Evolutionary conservation across 2,797 vertebrate species (phyloP), one percentile per base, ranked within the genome.

Genomic region (Leontocebus nigricollis): DNA sequence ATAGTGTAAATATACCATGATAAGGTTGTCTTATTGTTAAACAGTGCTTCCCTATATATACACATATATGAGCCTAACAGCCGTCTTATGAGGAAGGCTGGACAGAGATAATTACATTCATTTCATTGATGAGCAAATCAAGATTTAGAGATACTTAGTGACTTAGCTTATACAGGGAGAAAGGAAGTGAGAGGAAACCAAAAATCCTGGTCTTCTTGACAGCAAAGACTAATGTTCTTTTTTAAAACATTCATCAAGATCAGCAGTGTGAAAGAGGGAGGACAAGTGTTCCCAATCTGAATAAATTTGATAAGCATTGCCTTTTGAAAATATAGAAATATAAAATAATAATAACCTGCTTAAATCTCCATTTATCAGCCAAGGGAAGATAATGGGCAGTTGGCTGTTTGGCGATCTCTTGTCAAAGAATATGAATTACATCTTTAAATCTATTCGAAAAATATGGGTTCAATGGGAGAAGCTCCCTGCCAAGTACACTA

Each of bases 361-460:
- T 90, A 90, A 87, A 93, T 93, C 50, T 73, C 61, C 76, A 93
- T 93, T 96, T 61, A 96, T 89, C 46, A 93, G 93, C 59, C 73
- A 86, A 93, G 94, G 30, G 70, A 82, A 90, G 44, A 90, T 90
- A 64, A 80, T 95, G 70, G 86, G 39, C 70, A 88, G 86, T 82
- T 83, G 77, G 61, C 46, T 97, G 87, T 88, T 90, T 87, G 59
- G 70, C 79, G 81, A 93, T 83, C 70, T 93, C 33, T 93, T 93
- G 93, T 93, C 90, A 85, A 93, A 79, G 90, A 97, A 94, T 94
- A 96, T 93, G 86, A 96, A 97, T 97, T 93, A 88, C 59, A 20
- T 83, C 82, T 96, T 95, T 92, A 94, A 93, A 83, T 82, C 57
- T 84, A 91, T 94, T 93, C 83, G 41, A 88, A 95, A 87, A 92